Base-by-base conservation (phyloP, 1,140 invertebrate species). In the Lucilia sericata region DNA sequence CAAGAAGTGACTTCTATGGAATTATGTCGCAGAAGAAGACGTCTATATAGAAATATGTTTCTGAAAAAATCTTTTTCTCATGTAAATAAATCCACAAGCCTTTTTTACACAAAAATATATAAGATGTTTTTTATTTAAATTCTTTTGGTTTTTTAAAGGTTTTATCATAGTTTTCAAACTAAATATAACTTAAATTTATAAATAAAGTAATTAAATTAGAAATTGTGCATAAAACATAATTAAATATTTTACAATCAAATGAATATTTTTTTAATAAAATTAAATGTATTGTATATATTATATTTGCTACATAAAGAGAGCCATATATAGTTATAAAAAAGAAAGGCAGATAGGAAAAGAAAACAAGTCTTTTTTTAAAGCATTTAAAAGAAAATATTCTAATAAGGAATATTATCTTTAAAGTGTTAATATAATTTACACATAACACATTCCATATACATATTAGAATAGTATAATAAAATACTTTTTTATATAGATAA, bases 211-310 rank as follows among this genome's bases (percentile, higher is more conserved):
- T 42, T 42, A 42, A 42, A 42, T 42, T 42, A 42, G 42, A 42
- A 8, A 70, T 70, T 70, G 65, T 70, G 65, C 65, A 70, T 70
- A 70, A 70, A 70, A 70, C 25, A 42, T 42, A 70, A 70, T 70
- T 70, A 19, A 19, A 70, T 21, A 21, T 70, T 19, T 30, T 30
- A 30, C 25, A 30, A 30, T 30, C 1, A 30, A 30, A 2, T 2
- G 1, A 30, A 2, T 2, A 2, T 30, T 30, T 30, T 30, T 30
- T 30, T 30, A 30, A 30, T 30, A 30, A 70, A 70, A 70, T 60
- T 70, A 21, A 70, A 60, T 70, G 60, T 7, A 70, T 21, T 70
- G 21, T 9, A 21, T 70, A 70, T 8, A 70, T 70, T 70, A 70
- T 9, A 70, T 5, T 12, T 42, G 9, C 12, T 70, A 70, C 2